Percentiles rank a stretch among this genome's conserved stretches.
These are phyloP conservation scores for Tor tambroides DNA, from an alignment of 2,113 vertebrate species.

Conservation along the genomic window DNA sequence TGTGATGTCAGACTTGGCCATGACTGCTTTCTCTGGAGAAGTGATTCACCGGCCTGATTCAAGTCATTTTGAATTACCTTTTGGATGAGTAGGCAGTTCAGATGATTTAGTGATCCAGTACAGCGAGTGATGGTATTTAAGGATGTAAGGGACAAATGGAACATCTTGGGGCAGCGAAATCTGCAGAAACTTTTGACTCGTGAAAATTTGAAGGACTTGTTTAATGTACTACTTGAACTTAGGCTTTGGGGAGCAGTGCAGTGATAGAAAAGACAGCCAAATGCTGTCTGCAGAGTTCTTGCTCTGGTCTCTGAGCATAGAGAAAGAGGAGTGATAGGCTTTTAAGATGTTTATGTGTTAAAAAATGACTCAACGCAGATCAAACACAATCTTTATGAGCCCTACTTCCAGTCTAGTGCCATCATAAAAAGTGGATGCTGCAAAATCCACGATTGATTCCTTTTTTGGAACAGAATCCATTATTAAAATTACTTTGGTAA, in stretches of 20 bases:
- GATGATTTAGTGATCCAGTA: slow-evolving; percentile 35
- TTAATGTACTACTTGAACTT: slow-evolving; percentile 34
- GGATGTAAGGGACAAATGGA: slow-evolving; percentile 12
- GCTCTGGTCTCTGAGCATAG: slow-evolving; percentile 12
- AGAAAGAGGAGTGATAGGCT: slow-evolving; percentile 22
- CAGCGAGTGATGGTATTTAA: slow-evolving; percentile 19
- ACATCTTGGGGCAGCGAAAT: neutral
- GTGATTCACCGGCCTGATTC: slow-evolving; percentile 4
- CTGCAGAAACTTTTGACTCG: slow-evolving; percentile 9
- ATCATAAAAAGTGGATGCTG: neutral
- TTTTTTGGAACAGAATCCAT: slow-evolving; percentile 27
- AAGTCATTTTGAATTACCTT: slow-evolving; percentile 39
- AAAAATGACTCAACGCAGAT: neutral
- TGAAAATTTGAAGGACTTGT: slow-evolving; percentile 36
- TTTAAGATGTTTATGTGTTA: slow-evolving; percentile 11
- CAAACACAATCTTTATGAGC: slow-evolving; percentile 1
- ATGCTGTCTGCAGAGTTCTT: slow-evolving; percentile 11
- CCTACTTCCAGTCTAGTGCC: neutral
- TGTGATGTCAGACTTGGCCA: slow-evolving; percentile 33
- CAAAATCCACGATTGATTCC: neutral
- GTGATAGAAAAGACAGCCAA: neutral
- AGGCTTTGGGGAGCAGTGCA: neutral
- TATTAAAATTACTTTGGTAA: slow-evolving; percentile 42
- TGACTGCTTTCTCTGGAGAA: neutral
- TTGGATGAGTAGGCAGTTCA: slow-evolving; percentile 23